A percentile compares a stretch with the other conserved stretches of the same genome.
phyloP scores from a whole-genome alignment of 2,797 vertebrate genomes.

The Miichthys miiuy region DNA sequence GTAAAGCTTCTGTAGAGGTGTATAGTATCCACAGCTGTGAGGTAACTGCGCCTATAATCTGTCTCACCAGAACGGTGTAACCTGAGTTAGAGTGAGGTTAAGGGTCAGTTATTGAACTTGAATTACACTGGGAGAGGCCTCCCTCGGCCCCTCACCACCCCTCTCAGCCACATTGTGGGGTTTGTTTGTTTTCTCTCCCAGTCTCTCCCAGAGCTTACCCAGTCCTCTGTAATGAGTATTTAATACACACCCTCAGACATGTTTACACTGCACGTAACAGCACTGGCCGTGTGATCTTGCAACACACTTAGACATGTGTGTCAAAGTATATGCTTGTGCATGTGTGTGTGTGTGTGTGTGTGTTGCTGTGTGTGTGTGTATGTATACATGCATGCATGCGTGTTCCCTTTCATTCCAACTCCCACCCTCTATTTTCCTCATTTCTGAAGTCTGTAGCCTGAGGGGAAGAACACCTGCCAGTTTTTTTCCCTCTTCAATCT shows the following conservation, averaged over 20 bases:
- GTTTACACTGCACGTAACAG: conserved; percentile 82
- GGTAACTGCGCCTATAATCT: conserved; percentile 81
- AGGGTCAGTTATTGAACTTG: conserved; percentile 85
- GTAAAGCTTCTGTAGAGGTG: conserved; percentile 75
- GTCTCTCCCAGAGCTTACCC: conserved; percentile 80
- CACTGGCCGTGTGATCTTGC: conserved; percentile 78
- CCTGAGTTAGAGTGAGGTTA: conserved; percentile 79
- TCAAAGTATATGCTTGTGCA: conserved; percentile 59
- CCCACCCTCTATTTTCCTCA: conserved; percentile 77
- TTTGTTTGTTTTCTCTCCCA: conserved; percentile 85
- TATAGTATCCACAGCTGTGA: conserved; percentile 81
- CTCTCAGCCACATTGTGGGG: conserved; percentile 75
- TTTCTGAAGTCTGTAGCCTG: conserved; percentile 79
- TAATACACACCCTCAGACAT: conserved; percentile 83
- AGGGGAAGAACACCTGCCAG: conserved; percentile 81
- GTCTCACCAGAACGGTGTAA: conserved; percentile 80
- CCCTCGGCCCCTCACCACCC: conserved; percentile 62
- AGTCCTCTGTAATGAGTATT: conserved; percentile 82
- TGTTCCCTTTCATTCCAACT: conserved; percentile 74
- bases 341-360: conserved; percentile 5
- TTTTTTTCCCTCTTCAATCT: conserved; percentile 70
- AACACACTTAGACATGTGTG: conserved; percentile 72
- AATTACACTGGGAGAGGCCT: conserved; percentile 81
- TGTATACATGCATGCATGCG: conserved; percentile 50
- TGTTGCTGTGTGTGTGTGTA: conserved; percentile 19